phyloP scores from a whole-genome alignment of 2,797 vertebrate species.

The Poliocrania exsul region DNA sequence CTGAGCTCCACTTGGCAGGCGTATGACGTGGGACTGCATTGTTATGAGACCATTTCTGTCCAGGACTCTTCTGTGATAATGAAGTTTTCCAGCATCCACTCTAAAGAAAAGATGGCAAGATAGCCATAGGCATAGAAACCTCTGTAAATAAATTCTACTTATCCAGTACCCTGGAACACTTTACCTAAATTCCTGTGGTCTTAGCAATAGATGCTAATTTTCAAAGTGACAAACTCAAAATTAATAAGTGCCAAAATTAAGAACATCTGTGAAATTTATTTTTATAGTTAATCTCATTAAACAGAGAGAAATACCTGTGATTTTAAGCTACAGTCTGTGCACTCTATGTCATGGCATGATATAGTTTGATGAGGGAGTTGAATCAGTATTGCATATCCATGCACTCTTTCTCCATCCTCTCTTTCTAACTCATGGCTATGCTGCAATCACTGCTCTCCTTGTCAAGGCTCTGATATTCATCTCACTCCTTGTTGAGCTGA shows the following conservation, averaged over 20 bases:
- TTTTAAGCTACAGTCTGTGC: neutral
- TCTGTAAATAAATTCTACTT: neutral
- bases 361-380: neutral
- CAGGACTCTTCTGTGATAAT: constrained; percentile 90
- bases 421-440: neutral
- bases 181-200: neutral
- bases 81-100: constrained; percentile 91
- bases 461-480: neutral
- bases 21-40: constrained; percentile 88
- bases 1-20: constrained; percentile 82
- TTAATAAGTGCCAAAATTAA: neutral
- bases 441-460: neutral
- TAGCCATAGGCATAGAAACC: neutral
- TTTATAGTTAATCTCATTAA: neutral
- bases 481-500: neutral
- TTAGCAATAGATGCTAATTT: fast-evolving
- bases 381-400: neutral
- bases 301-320: neutral
- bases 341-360: neutral
- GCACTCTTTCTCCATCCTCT: neutral
- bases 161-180: neutral
- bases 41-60: constrained; percentile 88
- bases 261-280: neutral
- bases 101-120: constrained; percentile 66
- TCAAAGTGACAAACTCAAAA: neutral